These are phyloP conservation scores for Forficula auricularia DNA, from an alignment of 1,140 invertebrate species.

Conservation along the genomic window DNA sequence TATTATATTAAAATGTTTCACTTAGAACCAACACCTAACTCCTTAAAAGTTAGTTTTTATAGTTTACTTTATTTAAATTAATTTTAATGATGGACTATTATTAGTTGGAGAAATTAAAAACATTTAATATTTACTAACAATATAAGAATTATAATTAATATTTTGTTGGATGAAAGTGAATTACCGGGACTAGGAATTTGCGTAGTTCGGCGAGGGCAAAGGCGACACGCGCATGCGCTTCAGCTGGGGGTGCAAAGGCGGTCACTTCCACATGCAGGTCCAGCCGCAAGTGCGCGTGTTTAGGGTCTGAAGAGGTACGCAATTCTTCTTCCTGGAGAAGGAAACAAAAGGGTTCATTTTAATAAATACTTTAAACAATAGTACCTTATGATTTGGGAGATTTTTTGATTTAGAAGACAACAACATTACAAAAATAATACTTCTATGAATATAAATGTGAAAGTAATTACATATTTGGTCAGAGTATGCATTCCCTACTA, in stretches of 20 bases:
- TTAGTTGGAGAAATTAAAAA: too few relatives aligned
- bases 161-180: slow-evolving; percentile 15
- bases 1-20: not conserved
- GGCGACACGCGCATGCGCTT: slow-evolving; percentile 74
- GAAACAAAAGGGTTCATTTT: slow-evolving; percentile 7
- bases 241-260: slow-evolving; percentile 62
- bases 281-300: slow-evolving; percentile 75
- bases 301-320: slow-evolving; percentile 61
- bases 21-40: not conserved
- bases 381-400: not conserved
- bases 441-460: too few relatives aligned
- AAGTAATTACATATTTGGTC: too few relatives aligned
- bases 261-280: slow-evolving; percentile 82
- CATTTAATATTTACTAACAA: too few relatives aligned
- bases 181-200: slow-evolving; percentile 52
- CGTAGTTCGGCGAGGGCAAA: slow-evolving; percentile 65
- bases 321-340: slow-evolving; percentile 62
- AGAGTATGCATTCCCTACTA: too few relatives aligned
- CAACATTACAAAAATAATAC: too few relatives aligned
- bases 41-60: not conserved
- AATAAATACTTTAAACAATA: slow-evolving; percentile 1
- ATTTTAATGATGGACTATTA: too few relatives aligned
- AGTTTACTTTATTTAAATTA: not conserved
- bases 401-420: not conserved
- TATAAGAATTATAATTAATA: too few relatives aligned